Evolutionary conservation across 2,113 vertebrate genomes (phyloP), one percentile per base, ranked within the genome.

Genomic region (Eptatretus burgeri): DNA sequence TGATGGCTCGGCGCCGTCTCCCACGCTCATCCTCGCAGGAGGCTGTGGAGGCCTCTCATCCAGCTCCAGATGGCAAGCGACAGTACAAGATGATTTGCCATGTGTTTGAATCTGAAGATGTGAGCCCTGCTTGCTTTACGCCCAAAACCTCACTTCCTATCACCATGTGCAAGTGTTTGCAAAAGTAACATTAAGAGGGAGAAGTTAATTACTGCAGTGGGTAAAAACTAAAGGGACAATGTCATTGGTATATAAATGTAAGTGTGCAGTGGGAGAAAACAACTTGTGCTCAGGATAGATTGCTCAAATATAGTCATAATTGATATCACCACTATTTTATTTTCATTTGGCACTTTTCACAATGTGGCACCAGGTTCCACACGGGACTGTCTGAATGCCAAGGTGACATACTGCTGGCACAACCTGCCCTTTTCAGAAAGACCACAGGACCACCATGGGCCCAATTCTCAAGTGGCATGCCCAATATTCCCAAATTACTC

Each of bases 31-130:
- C 87, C 63, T 93, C 89, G 0, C 91, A 98, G 72, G 89, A 95
- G 72, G 93, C 89, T 63, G 89, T 93, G 1, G 91, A 96, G 70
- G 88, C 85, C 49, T 88, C 89, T 0, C 85, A 86, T 0, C 86
- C 87, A 0, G 83, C 81, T 1, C 80, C 81, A 2, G 89, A 98
- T 68, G 80, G 78, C 19, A 88, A 85, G 78, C 94, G 93, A 68
- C 91, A 98, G 73, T 98, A 95, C 73, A 94, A 96, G 75, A 98
- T 98, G 91, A 85, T 94, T 66, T 98, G 91, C 73, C 91, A 98
- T 0, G 91, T 95, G 70, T 98, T 95, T 16, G 91, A 98, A 69
- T 98, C 91, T 0, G 91, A 98, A 71, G 91, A 98, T 51, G 91
- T 98, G 74, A 87, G 88, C 83, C 27, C 27, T 41, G 27, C 27